Evolutionary conservation across 2,888 invertebrate genomes (phyloP).

Genomic region (Dynastes hyllus): DNA sequence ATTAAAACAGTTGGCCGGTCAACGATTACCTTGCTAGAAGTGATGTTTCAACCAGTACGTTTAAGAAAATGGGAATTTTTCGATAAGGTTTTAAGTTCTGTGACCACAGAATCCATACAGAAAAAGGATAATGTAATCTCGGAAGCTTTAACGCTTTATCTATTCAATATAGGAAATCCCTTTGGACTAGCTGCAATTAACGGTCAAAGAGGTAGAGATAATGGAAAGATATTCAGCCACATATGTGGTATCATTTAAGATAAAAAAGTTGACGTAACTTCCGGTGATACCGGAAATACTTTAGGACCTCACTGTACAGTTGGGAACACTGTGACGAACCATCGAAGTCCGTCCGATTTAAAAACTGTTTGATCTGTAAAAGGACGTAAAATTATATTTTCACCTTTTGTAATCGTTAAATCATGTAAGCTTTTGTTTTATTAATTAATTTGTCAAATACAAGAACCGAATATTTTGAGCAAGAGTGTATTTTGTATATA

Average conservation of each 20-base stretch:
- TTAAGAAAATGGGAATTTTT: slow-evolving; percentile 76
- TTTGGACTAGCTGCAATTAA: slow-evolving; percentile 86
- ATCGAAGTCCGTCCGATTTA: too few relatives aligned
- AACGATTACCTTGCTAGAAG: slow-evolving; percentile 78
- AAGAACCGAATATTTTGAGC: too few relatives aligned
- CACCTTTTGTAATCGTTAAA: too few relatives aligned
- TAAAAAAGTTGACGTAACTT: too few relatives aligned
- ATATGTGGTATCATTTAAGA: slow-evolving; percentile 64
- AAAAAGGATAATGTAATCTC: slow-evolving; percentile 80
- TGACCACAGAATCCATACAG: slow-evolving; percentile 81
- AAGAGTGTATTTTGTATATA: too few relatives aligned
- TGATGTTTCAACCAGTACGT: slow-evolving; percentile 82
- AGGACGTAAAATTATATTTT: too few relatives aligned
- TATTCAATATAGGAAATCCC: slow-evolving; percentile 85
- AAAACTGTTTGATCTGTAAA: too few relatives aligned
- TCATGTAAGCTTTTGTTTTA: too few relatives aligned
- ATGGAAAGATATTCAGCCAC: slow-evolving; percentile 82
- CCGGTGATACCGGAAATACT: slow-evolving; percentile 68
- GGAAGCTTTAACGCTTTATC: slow-evolving; percentile 82
- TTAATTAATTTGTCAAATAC: too few relatives aligned
- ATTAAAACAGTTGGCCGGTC: slow-evolving; percentile 72
- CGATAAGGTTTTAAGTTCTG: slow-evolving; percentile 75
- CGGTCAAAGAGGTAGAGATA: slow-evolving; percentile 86
- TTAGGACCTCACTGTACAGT: too few relatives aligned
- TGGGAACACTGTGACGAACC: too few relatives aligned